A percentile compares a stretch with the other conserved stretches of the same genome.
phyloP scores from a whole-genome alignment of 2,797 vertebrate species.

The Rhabdomys pumilio region DNA sequence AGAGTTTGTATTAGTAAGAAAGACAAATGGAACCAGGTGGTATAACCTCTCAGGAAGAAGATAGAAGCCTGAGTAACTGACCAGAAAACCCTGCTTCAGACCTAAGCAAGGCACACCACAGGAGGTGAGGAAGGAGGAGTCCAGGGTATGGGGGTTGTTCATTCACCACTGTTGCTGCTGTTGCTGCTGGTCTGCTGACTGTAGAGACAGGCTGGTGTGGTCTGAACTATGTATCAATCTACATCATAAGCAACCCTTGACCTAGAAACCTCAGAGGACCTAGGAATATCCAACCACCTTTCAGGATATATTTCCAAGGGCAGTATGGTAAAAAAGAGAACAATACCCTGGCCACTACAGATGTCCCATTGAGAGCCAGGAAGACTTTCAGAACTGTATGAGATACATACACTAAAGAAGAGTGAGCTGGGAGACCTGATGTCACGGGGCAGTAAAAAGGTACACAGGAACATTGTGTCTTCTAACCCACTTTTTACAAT shows the following conservation, averaged over 20 bases:
- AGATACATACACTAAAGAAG: background rate
- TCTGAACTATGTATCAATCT: background rate
- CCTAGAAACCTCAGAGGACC: background rate
- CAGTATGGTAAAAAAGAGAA: background rate
- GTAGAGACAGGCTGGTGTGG: background rate
- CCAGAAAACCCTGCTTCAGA: background rate
- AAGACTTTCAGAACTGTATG: background rate
- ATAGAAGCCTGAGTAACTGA: background rate
- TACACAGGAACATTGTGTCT: background rate
- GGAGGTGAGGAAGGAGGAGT: background rate
- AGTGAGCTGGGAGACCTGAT: background rate
- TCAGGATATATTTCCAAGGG: background rate
- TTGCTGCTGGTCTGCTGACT: background rate
- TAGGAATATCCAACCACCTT: background rate
- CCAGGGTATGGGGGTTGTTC: too few species aligned
- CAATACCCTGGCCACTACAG: background rate
- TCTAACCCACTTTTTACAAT: background rate
- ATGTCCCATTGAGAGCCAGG: background rate
- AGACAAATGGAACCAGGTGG: slow-evolving; percentile 6
- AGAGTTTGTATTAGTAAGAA: background rate
- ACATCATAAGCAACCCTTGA: background rate
- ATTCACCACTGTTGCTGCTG: background rate
- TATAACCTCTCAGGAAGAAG: background rate
- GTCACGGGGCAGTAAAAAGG: background rate
- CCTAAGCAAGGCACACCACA: background rate